phyloP scores from a whole-genome alignment of 2,113 vertebrate genomes.

The Galemys pyrenaicus region DNA sequence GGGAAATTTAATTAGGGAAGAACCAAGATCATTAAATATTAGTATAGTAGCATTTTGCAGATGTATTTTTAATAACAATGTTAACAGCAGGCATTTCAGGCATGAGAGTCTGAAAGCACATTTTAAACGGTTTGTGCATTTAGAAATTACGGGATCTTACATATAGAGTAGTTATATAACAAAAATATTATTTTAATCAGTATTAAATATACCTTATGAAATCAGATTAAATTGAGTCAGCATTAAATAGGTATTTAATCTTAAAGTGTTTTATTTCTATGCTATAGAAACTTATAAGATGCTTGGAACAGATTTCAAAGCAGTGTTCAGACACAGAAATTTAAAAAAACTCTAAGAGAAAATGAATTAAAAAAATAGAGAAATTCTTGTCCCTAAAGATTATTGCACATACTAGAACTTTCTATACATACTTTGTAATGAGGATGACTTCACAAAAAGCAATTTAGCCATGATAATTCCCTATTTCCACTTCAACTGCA shows the following conservation, averaged over 20 bases:
- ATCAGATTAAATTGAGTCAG: not conserved
- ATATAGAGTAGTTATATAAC: no score
- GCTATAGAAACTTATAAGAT: not conserved
- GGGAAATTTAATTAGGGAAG: not conserved
- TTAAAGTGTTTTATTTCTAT: not conserved
- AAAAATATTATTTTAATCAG: no score
- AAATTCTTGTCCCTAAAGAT: not conserved
- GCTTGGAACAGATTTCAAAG: not conserved
- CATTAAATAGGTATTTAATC: not conserved
- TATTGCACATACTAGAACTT: not conserved
- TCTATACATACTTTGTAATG: not conserved
- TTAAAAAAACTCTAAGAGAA: slow-evolving; percentile 16
- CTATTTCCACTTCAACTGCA: not conserved
- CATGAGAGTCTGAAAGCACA: no score
- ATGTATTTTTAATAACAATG: no score
- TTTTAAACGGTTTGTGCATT: no score
- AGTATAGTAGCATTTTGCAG: no score
- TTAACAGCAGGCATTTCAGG: no score
- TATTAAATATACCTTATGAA: not conserved
- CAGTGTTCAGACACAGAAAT: not conserved
- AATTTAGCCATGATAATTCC: not conserved
- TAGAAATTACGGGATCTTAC: no score
- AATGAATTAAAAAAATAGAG: not conserved
- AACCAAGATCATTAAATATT: not conserved
- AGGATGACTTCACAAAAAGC: not conserved